Evolutionary conservation across 2,888 invertebrate species (phyloP).

Genomic region (Zygogramma bicolorata): DNA sequence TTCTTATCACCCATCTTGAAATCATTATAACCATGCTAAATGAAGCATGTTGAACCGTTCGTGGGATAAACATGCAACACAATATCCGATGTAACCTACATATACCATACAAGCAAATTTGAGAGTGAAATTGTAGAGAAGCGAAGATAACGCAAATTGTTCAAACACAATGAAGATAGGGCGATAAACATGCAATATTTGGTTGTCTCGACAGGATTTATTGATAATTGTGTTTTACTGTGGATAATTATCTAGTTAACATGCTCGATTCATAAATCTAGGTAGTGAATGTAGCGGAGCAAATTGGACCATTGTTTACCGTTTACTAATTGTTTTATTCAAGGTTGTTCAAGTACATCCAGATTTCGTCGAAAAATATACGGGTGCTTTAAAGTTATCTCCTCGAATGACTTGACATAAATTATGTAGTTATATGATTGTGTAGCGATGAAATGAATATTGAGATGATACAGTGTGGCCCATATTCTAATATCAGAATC

Average conservation of each 20-base stretch:
- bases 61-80: too few species aligned
- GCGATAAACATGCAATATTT: not conserved
- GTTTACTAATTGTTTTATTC: not conserved
- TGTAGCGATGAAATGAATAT: too few species aligned
- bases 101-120: not conserved
- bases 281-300: not conserved
- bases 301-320: not conserved
- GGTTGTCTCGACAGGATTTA: not conserved
- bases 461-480: too few species aligned
- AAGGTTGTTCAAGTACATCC: not conserved
- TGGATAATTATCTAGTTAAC: not conserved
- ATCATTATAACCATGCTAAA: too few species aligned
- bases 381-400: not conserved
- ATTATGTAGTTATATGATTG: too few species aligned
- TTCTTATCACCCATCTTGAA: too few species aligned
- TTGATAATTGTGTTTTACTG: not conserved
- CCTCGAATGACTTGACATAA: not conserved
- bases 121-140: not conserved
- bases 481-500: too few species aligned
- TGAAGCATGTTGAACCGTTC: too few species aligned
- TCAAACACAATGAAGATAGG: constrained; percentile 1
- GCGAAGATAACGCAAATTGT: not conserved
- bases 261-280: not conserved
- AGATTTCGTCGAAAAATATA: not conserved
- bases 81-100: not conserved